These are phyloP conservation scores for Leucosticte australis DNA, from an alignment of 2,113 vertebrate genomes.

Conservation along the genomic window DNA sequence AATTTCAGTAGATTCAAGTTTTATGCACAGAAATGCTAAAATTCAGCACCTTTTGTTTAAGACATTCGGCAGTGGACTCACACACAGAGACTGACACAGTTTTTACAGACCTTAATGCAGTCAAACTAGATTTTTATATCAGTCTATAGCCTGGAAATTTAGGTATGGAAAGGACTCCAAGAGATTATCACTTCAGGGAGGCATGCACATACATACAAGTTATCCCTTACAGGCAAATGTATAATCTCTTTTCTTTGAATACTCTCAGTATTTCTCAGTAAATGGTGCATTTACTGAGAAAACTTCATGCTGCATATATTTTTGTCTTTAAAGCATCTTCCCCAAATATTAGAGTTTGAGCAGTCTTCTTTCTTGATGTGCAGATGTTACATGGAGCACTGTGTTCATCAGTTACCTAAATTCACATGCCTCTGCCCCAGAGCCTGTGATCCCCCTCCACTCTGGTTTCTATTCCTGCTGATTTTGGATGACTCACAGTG, in stretches of 20 bases:
- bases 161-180: neutral
- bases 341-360: neutral
- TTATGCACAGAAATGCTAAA: neutral
- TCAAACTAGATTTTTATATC: neutral
- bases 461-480: neutral
- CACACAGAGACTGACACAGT: neutral
- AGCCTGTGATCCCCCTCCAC: neutral
- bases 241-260: neutral
- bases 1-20: neutral
- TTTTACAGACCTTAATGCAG: neutral
- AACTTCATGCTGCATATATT: neutral
- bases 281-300: too few species aligned
- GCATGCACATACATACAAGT: neutral
- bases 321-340: neutral
- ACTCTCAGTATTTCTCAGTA: neutral
- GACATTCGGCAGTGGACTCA: fast-evolving
- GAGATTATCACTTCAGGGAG: neutral
- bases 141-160: neutral
- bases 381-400: neutral
- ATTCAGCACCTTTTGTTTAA: neutral
- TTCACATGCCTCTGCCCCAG: fast-evolving
- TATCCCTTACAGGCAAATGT: fast-evolving
- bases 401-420: neutral
- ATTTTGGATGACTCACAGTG: fast-evolving
- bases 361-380: neutral